Percentiles rank a stretch among this genome's conserved stretches.
Conservation (phyloP, 1,140 invertebrate genomes). For the Proales similis region DNA sequence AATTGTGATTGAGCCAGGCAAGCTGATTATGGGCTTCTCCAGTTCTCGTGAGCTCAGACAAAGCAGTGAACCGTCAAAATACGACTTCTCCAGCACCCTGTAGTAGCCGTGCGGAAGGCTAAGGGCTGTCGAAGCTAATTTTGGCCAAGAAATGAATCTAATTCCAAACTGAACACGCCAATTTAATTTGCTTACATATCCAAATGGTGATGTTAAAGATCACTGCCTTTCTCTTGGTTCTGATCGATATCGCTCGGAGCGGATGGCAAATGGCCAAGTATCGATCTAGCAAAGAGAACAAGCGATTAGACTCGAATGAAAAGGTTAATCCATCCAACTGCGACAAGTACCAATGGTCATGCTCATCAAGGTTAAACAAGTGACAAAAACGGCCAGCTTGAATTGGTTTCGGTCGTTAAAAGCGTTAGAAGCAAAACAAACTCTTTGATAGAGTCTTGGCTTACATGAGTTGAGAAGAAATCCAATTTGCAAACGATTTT, state of each 20-base stretch:
- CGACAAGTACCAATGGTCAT: slow-evolving; percentile 21
- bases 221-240: slow-evolving; percentile 22
- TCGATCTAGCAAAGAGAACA: slow-evolving; percentile 8
- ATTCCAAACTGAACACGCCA: too few species aligned
- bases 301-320: not conserved
- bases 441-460: not conserved
- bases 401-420: not conserved
- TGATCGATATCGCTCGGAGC: not conserved
- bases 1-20: too few species aligned
- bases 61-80: too few species aligned
- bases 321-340: not conserved
- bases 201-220: slow-evolving; percentile 8
- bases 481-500: slow-evolving; percentile 29
- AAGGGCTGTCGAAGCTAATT: slow-evolving; percentile 8
- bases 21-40: too few species aligned
- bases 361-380: slow-evolving; percentile 28
- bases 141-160: not conserved
- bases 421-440: slow-evolving; percentile 1
- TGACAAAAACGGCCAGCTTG: slow-evolving; percentile 25
- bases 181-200: slow-evolving; percentile 26
- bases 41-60: too few species aligned
- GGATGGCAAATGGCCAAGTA: slow-evolving; percentile 1
- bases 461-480: slow-evolving; percentile 34
- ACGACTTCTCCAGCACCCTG: not conserved
- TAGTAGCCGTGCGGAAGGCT: slow-evolving; percentile 18